phyloP scores from a whole-genome alignment of 2,113 vertebrate genomes.

The Rattus rattus region DNA sequence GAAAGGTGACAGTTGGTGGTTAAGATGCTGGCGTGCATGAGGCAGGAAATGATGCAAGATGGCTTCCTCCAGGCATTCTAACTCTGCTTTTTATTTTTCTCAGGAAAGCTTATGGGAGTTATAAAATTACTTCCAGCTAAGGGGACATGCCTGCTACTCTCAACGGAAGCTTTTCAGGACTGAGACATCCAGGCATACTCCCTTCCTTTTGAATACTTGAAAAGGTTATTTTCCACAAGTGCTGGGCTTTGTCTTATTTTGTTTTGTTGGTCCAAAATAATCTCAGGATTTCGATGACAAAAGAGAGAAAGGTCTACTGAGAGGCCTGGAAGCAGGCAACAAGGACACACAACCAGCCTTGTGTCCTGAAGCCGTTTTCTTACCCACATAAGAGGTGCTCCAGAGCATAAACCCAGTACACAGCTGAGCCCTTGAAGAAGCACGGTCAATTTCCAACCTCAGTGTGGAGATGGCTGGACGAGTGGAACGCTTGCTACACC shows the following conservation, averaged over 20 bases:
- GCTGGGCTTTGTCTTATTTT: slow-evolving; percentile 1
- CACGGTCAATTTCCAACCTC: neutral
- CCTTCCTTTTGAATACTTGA: neutral
- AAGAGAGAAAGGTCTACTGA: neutral
- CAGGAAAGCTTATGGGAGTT: neutral
- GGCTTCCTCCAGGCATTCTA: neutral
- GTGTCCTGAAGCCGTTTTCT: neutral
- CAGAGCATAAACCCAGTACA: neutral
- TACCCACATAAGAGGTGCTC: neutral
- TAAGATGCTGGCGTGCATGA: neutral
- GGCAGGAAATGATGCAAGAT: neutral
- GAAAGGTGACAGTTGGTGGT: neutral
- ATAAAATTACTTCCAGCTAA: slow-evolving; percentile 3
- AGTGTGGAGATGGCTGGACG: neutral
- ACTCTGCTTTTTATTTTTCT: neutral
- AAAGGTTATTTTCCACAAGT: slow-evolving; percentile 48
- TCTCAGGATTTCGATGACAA: neutral
- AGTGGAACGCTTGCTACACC: neutral
- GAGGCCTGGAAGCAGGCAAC: neutral
- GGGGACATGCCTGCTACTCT: neutral
- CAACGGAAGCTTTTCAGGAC: neutral
- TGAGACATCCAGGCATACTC: neutral
- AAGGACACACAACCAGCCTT: neutral
- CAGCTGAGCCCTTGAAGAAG: neutral
- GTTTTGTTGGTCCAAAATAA: slow-evolving; percentile 38